Percentiles rank a stretch among this genome's conserved stretches.
Evolutionary conservation across 2,888 invertebrate species (phyloP).

Genomic region (Urechis unicinctus): DNA sequence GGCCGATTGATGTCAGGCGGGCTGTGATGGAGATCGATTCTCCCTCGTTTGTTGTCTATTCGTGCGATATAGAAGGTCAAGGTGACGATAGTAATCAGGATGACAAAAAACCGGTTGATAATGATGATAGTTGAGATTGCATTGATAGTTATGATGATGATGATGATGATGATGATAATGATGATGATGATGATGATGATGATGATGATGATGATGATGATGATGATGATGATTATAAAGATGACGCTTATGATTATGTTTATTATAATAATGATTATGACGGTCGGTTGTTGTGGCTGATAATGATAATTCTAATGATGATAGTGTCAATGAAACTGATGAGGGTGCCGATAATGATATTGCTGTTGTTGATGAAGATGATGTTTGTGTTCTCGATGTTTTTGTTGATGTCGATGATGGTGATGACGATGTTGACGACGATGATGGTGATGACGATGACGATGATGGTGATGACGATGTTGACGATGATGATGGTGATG

Average conservation of each 20-base stretch:
- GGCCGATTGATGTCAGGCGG: too few relatives aligned
- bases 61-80: too few relatives aligned
- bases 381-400: conserved; percentile 1
- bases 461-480: too few relatives aligned
- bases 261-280: background rate
- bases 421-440: too few relatives aligned
- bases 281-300: background rate
- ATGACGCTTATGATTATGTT: background rate
- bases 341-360: background rate
- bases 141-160: too few relatives aligned
- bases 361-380: conserved; percentile 1
- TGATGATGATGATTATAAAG: too few relatives aligned
- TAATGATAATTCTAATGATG: background rate
- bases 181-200: conserved; percentile 6
- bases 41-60: too few relatives aligned
- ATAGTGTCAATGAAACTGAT: background rate
- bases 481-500: too few relatives aligned
- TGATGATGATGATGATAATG: conserved; percentile 1
- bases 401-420: conserved; percentile 1
- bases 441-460: background rate
- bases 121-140: background rate
- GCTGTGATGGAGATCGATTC: too few relatives aligned
- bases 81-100: too few relatives aligned
- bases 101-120: too few relatives aligned
- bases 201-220: conserved; percentile 7